Conservation (phyloP, 1,140 invertebrate species). For the Batillaria attramentaria region DNA sequence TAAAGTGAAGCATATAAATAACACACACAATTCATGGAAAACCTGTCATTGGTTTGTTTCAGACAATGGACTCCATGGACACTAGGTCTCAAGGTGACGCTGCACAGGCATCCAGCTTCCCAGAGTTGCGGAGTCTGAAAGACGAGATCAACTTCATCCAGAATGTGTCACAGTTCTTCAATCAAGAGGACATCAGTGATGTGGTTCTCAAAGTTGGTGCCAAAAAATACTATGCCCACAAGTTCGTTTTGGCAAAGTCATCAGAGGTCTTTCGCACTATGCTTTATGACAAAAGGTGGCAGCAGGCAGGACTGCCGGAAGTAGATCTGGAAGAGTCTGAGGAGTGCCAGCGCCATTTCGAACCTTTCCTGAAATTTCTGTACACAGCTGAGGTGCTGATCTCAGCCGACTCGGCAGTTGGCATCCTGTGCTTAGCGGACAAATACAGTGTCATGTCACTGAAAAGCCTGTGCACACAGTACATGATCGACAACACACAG, state of each 20-base stretch:
- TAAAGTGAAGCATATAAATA: background rate
- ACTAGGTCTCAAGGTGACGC: no score
- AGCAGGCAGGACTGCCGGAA: constrained; percentile 53
- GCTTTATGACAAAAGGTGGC: constrained; percentile 67
- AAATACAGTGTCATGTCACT: constrained; percentile 71
- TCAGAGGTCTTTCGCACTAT: constrained; percentile 70
- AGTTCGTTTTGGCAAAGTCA: constrained; percentile 71
- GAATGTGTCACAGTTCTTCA: constrained; percentile 68
- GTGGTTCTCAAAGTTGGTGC: constrained; percentile 65
- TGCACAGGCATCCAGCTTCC: background rate
- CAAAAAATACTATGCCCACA: constrained; percentile 62
- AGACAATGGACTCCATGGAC: no score
- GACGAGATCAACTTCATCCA: constrained; percentile 69
- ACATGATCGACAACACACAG: constrained; percentile 68
- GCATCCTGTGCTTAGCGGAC: constrained; percentile 71
- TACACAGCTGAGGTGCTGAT: constrained; percentile 70
- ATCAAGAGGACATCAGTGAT: constrained; percentile 67
- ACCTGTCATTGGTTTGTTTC: background rate
- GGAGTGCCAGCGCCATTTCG: constrained; percentile 68
- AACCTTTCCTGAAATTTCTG: constrained; percentile 68
- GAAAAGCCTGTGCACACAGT: constrained; percentile 65
- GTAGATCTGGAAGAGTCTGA: constrained; percentile 67
- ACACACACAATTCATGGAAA: background rate
- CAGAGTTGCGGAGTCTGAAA: constrained; percentile 50
- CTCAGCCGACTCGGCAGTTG: constrained; percentile 62